A percentile compares a stretch with the other conserved stretches of the same genome.
Evolutionary conservation across 2,113 vertebrate species (phyloP).

Genomic region (Pavo muticus): DNA sequence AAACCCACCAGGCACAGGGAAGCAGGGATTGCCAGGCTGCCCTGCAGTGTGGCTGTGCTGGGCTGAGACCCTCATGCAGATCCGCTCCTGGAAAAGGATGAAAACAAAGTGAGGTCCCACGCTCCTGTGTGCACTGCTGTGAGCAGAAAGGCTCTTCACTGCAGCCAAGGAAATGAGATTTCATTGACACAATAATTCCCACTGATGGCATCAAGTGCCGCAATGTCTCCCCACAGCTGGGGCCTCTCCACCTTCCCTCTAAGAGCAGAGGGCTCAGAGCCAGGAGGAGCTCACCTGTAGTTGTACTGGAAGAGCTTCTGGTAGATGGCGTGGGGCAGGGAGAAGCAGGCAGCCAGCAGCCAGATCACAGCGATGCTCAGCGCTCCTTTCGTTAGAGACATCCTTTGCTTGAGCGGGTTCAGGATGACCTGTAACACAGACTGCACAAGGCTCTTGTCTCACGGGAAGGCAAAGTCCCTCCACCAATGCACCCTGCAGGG

Average conservation of each 20-base stretch:
- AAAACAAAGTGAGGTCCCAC: too few relatives aligned
- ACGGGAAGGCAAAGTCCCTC: accelerated
- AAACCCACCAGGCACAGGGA: too few relatives aligned
- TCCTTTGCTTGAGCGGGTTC: conserved; percentile 63
- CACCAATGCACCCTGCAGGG: background rate
- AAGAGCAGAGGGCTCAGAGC: background rate
- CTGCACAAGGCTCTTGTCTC: accelerated
- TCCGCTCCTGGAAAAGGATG: accelerated
- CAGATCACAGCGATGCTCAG: conserved; percentile 70
- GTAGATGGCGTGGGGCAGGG: conserved; percentile 70
- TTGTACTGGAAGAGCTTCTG: conserved; percentile 73
- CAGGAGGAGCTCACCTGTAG: conserved; percentile 56
- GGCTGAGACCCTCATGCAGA: too few relatives aligned
- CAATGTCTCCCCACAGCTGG: background rate
- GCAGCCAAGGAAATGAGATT: background rate
- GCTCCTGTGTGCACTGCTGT: accelerated
- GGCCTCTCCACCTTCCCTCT: background rate
- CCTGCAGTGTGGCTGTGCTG: too few relatives aligned
- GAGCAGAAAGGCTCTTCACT: background rate
- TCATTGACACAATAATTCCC: background rate
- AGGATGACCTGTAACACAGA: background rate
- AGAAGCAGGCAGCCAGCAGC: conserved; percentile 74
- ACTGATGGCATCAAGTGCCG: background rate
- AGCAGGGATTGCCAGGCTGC: too few relatives aligned
- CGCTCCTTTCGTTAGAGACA: conserved; percentile 39